These are phyloP conservation scores for Pentalonia nigronervosa DNA, from an alignment of 1,140 invertebrate species.

Conservation along the genomic window DNA sequence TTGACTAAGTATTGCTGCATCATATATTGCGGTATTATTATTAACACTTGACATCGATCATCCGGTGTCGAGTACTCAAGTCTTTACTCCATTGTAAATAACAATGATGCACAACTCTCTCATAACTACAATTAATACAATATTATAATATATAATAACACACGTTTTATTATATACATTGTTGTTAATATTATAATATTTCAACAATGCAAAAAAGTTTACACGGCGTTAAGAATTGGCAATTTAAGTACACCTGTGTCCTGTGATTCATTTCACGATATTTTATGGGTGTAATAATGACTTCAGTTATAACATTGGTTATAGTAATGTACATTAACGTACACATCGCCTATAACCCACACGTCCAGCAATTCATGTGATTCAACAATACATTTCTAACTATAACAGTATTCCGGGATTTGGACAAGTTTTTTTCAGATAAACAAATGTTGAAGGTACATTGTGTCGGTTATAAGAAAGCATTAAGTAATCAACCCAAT, in stretches of 20 bases:
- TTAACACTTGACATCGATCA: not conserved
- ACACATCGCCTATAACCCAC: too few species aligned
- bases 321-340: not conserved
- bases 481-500: too few species aligned
- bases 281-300: not conserved
- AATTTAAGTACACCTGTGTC: not conserved
- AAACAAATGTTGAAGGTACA: too few species aligned
- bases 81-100: not conserved
- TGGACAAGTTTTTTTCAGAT: too few species aligned
- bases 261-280: not conserved
- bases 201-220: not conserved
- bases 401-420: too few species aligned
- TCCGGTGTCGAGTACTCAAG: not conserved
- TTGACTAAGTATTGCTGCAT: not conserved
- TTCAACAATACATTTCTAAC: too few species aligned
- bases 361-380: too few species aligned
- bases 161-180: not conserved
- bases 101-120: not conserved
- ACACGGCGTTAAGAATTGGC: not conserved
- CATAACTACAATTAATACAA: not conserved
- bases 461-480: too few species aligned
- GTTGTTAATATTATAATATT: too few species aligned
- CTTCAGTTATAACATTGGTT: not conserved
- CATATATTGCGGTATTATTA: not conserved
- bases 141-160: not conserved